These are phyloP conservation scores for Malachius bipustulatus DNA, from an alignment of 2,888 invertebrate genomes.

Conservation along the genomic window DNA sequence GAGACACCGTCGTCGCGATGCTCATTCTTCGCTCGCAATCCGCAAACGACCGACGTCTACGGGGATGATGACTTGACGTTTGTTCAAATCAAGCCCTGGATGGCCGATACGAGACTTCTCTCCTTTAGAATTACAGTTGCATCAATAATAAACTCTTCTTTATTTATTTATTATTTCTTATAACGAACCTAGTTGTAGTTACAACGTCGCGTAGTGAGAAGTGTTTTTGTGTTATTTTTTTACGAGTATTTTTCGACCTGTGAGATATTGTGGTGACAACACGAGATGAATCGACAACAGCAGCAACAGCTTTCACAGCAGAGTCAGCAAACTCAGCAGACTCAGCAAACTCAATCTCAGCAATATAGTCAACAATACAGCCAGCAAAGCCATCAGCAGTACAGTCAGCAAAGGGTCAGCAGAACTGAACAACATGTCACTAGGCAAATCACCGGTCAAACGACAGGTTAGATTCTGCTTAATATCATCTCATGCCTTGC, in stretches of 20 bases:
- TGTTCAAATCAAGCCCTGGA: slow-evolving; percentile 48
- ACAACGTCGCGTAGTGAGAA: slow-evolving; percentile 29
- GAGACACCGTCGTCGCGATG: slow-evolving; percentile 30
- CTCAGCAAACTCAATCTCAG: slow-evolving; percentile 38
- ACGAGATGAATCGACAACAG: slow-evolving; percentile 67
- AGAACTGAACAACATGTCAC: slow-evolving; percentile 69
- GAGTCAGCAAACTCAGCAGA: slow-evolving; percentile 35
- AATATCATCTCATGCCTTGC: too few species aligned
- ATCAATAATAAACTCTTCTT: too few species aligned
- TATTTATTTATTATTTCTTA: too few species aligned
- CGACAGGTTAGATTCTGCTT: slow-evolving; percentile 49
- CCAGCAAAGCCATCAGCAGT: slow-evolving; percentile 39
- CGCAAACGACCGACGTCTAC: slow-evolving; percentile 91
- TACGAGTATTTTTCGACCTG: slow-evolving; percentile 24
- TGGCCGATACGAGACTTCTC: slow-evolving; percentile 35
- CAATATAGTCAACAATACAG: slow-evolving; percentile 41
- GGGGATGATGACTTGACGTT: slow-evolving; percentile 65
- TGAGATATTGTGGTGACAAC: slow-evolving; percentile 38
- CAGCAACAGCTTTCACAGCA: slow-evolving; percentile 33
- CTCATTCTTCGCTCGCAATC: slow-evolving; percentile 79
- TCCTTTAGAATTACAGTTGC: too few species aligned
- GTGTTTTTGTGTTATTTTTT: slow-evolving; percentile 29
- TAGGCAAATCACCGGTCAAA: slow-evolving; percentile 58
- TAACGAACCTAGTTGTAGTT: too few species aligned
- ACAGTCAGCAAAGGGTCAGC: slow-evolving; percentile 36